phyloP scores from a whole-genome alignment of 2,797 vertebrate genomes.

The Rhynchotus rufescens region DNA sequence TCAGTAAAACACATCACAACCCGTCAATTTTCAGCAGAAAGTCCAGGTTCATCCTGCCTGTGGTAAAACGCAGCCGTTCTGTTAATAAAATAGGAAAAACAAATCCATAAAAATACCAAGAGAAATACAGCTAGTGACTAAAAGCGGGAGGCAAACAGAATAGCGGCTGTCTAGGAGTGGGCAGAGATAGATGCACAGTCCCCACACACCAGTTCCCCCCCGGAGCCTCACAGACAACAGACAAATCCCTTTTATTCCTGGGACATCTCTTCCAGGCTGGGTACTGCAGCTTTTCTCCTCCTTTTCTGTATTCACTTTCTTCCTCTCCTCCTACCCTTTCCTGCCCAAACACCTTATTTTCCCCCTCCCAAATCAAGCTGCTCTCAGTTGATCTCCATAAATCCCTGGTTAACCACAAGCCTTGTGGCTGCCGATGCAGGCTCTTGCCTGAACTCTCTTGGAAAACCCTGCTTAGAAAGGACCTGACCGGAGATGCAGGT shows the following conservation, averaged over 20 bases:
- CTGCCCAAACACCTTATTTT: not conserved
- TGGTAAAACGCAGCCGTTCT: conserved; percentile 13
- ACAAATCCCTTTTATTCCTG: not conserved
- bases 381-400: not conserved
- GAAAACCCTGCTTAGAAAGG: not conserved
- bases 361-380: not conserved
- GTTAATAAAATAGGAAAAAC: conserved; percentile 22
- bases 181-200: not conserved
- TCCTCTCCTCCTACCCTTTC: not conserved
- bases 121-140: conserved; percentile 26
- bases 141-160: not conserved
- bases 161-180: not conserved
- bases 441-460: not conserved
- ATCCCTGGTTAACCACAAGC: not conserved
- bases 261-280: not conserved
- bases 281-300: not conserved
- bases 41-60: not conserved
- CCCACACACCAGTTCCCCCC: not conserved
- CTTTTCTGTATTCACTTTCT: not conserved
- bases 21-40: conserved; percentile 44
- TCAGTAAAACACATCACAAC: conserved; percentile 19
- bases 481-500: not conserved
- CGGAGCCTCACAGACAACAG: not conserved
- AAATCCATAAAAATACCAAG: conserved; percentile 15
- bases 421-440: not conserved